Base-by-base conservation (phyloP, 1,140 invertebrate genomes). In the Orchesella cincta region DNA sequence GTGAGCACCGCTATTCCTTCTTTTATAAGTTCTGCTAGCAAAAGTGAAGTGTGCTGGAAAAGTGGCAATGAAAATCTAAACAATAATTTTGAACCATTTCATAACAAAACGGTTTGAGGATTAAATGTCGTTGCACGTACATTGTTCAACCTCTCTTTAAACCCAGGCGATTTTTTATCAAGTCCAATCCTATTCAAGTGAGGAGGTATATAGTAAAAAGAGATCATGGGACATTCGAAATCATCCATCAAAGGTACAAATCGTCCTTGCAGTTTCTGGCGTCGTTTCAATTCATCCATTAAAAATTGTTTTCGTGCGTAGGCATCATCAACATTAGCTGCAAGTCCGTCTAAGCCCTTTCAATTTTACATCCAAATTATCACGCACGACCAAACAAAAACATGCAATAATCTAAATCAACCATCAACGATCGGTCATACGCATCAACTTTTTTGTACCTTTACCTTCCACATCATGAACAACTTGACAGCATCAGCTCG, bases 401-500 rank as follows among this genome's bases (percentile, higher is more conserved):
- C n/a, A n/a, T n/a, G n/a, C n/a, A n/a, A n/a, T n/a, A n/a, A n/a
- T n/a, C n/a, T n/a, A n/a, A n/a, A n/a, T n/a, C n/a, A n/a, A n/a
- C n/a, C n/a, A n/a, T n/a, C n/a, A n/a, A n/a, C n/a, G n/a, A n/a
- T n/a, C n/a, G n/a, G n/a, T n/a, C n/a, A n/a, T n/a, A n/a, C n/a
- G n/a, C n/a, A n/a, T n/a, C n/a, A n/a, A n/a, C n/a, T n/a, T 34
- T 70, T 28, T 73, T 26, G 62, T 62, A 84, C 85, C 81, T 87
- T 87, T 20, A 83, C 84, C 75, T 85, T 83, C 89, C 89, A 90
- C 86, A 88, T 88, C 5, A 89, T 79, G 89, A 89, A 89, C 5
- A 90, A 81, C 79, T 89, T 89, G 81, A 90, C 88, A 57, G 88
- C 84, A 82, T 89, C 88, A 77, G 88, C 88, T 29, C 88, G 82